These are phyloP conservation scores for Drosophila obscura DNA, from an alignment of 1,140 invertebrate genomes.

Conservation along the genomic window DNA sequence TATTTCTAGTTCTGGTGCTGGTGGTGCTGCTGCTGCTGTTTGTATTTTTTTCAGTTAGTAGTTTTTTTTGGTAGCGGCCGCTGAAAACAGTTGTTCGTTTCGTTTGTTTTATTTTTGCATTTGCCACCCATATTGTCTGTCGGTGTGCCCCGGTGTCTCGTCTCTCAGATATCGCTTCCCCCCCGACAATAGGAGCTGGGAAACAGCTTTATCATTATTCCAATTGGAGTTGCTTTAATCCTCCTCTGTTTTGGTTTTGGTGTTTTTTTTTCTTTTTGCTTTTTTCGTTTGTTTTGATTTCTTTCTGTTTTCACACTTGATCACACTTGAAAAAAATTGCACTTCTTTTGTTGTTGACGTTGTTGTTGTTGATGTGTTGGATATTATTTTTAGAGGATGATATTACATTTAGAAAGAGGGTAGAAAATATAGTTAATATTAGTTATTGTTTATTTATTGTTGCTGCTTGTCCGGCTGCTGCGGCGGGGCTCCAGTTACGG, in stretches of 20 bases:
- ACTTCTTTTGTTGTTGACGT: conserved; percentile 18
- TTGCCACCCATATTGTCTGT: conserved; percentile 4
- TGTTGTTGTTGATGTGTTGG: conserved; percentile 8
- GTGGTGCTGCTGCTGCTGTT: no score
- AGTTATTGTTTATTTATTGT: conserved; percentile 2
- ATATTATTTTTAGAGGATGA: conserved; percentile 6
- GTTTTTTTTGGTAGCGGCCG: no score
- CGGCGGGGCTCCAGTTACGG: no score
- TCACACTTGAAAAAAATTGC: conserved; percentile 38
- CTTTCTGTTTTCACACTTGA: conserved; percentile 17
- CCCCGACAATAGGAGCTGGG: not conserved
- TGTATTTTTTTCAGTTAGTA: no score
- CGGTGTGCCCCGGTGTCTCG: not conserved
- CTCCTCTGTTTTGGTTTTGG: conserved; percentile 14
- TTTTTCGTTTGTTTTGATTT: conserved; percentile 19
- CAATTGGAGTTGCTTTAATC: conserved; percentile 20
- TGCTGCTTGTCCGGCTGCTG: conserved; percentile 1
- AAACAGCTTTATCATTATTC: conserved; percentile 20
- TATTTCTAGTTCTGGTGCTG: no score
- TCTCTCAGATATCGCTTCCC: no score
- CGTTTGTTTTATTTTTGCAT: no score
- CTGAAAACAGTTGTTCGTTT: no score
- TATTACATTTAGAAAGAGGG: not conserved
- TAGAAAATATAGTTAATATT: not conserved
- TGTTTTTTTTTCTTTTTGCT: conserved; percentile 8